phyloP scores from a whole-genome alignment of 1,140 invertebrate genomes.

The Tetragnatha versicolor region DNA sequence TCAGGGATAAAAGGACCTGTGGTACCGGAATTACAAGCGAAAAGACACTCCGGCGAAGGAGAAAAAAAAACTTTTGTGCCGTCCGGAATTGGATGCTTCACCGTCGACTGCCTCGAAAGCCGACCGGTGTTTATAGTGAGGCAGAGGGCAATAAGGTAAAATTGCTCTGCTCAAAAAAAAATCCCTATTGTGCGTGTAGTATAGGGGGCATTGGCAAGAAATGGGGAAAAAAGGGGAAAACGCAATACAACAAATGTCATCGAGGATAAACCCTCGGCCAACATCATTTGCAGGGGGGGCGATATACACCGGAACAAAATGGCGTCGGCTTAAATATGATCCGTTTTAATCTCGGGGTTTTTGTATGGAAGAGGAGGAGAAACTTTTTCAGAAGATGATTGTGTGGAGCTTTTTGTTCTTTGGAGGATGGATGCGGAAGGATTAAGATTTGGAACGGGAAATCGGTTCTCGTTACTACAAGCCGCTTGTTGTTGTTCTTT shows the following conservation, averaged over 20 bases:
- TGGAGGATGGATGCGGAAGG: constrained; percentile 27
- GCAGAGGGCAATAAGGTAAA: constrained; percentile 38
- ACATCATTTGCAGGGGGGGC: constrained; percentile 30
- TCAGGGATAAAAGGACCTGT: too few relatives aligned
- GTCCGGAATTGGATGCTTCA: not conserved
- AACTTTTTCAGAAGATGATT: constrained; percentile 34
- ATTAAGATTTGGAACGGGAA: constrained; percentile 30
- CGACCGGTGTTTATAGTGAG: constrained; percentile 14
- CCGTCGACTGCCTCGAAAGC: constrained; percentile 11
- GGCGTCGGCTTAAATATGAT: constrained; percentile 50
- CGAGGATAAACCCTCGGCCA: constrained; percentile 35
- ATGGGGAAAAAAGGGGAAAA: not conserved
- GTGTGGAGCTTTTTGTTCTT: constrained; percentile 28
- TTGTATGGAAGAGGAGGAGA: constrained; percentile 36
- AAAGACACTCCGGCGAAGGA: too few relatives aligned
- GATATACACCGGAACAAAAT: constrained; percentile 24
- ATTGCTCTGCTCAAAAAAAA: constrained; percentile 30
- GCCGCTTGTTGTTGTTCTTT: constrained; percentile 4
- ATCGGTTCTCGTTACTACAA: constrained; percentile 33
- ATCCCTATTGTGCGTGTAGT: not conserved
- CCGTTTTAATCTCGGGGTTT: constrained; percentile 39
- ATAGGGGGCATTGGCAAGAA: too few relatives aligned
- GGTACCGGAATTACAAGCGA: too few relatives aligned
- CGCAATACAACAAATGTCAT: constrained; percentile 45
- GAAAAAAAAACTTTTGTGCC: too few relatives aligned